These are phyloP conservation scores for Julus scandinavius DNA, from an alignment of 2,888 invertebrate species.

Conservation along the genomic window DNA sequence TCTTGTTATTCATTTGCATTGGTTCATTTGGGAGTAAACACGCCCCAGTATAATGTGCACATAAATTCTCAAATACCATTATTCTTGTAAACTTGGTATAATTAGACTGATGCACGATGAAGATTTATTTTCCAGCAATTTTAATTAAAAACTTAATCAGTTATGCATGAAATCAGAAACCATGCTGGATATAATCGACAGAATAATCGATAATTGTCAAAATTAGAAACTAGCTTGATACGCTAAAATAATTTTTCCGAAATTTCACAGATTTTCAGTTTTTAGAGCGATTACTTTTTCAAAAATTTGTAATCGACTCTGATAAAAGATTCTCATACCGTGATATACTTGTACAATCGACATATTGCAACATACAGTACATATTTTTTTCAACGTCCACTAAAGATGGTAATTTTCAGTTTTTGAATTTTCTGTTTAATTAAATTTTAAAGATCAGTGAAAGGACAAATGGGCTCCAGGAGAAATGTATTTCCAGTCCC, in stretches of 20 bases:
- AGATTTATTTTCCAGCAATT: background rate
- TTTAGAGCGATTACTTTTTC: background rate
- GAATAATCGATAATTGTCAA: background rate
- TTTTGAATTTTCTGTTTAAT: no score
- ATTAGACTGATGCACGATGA: constrained; percentile 20
- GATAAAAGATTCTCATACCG: background rate
- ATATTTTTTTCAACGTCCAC: no score
- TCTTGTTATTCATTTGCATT: constrained; percentile 21
- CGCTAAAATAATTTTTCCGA: background rate
- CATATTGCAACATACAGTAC: no score
- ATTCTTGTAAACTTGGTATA: constrained; percentile 21
- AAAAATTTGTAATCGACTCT: background rate
- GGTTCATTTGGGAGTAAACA: background rate
- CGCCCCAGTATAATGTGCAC: constrained; percentile 22
- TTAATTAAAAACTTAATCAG: constrained; percentile 21
- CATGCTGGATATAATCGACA: constrained; percentile 4
- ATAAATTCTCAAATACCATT: constrained; percentile 31
- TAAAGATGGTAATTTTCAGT: no score
- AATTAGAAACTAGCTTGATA: background rate
- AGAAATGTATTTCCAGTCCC: no score
- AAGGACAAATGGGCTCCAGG: no score
- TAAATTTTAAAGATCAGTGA: no score
- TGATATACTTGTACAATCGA: no score
- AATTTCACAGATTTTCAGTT: background rate
- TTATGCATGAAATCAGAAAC: constrained; percentile 15